Base-by-base conservation (phyloP, 2,797 vertebrate species). In the Erethizon dorsatum region DNA sequence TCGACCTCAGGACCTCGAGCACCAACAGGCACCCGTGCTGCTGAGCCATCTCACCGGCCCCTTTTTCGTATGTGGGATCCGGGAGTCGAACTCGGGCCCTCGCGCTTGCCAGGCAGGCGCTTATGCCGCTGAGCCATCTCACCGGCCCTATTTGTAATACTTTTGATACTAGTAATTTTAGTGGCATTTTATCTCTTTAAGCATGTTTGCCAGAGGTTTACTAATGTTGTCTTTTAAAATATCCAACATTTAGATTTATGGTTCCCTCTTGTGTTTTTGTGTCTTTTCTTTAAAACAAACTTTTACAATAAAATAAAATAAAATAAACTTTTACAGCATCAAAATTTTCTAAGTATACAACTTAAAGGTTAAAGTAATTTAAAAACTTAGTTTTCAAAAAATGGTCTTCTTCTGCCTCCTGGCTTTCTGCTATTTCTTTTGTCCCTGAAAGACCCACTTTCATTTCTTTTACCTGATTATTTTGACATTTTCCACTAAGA, bases 241-340 rank as follows among this genome's bases (percentile, higher is more conserved):
- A 71, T 10, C 5, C 12, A 26, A 41, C 24, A 61, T 89, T 89
- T 77, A 26, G 10, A 12, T 59, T 83, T 87, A 65, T 87, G 54
- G 17, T 9, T 6, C 37, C 65, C 5, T 88, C 47, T 73, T 15
- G 6, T 69, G 65, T 33, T 78, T 88, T 79, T 69, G 45, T 45
- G 65, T 78, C 18, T 47, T 95, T 69, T 54, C 41, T 79, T 37
- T 52, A 84, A 88, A 88, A 28, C 45, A 84, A 83, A 88, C 61
- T 63, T 31, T 31, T 31, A 63, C 28, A 63, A 63, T 63, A 63
- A 11, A 28, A 28, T 63, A 63, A 63, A 61, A 61, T 28, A 61
- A 57, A 57, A 57, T 65, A 59, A 41, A 77, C 6, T 41, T 84
- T 87, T 89, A 14, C 5, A 41, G n/a, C 33, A 24, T 83, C 7